Evolutionary conservation across 1,140 invertebrate species (phyloP).

Genomic region (Psix sp.): DNA sequence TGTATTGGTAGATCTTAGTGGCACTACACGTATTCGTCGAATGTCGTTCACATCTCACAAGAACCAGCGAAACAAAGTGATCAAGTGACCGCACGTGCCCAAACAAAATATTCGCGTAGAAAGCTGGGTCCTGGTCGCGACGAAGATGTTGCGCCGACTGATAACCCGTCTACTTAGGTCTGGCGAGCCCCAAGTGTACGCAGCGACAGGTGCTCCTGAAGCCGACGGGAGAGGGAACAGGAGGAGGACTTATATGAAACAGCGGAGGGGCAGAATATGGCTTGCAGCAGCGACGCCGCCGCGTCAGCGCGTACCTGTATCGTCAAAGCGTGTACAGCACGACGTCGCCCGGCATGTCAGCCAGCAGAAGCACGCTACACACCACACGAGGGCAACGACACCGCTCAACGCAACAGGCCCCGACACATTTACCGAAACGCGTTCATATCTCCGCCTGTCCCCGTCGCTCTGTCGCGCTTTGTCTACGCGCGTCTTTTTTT

Average conservation of each 20-base stretch:
- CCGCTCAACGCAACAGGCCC: slow-evolving; percentile 59
- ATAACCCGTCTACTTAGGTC: slow-evolving; percentile 75
- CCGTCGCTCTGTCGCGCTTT: slow-evolving; percentile 40
- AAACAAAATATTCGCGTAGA: background rate
- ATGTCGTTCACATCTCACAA: slow-evolving; percentile 30
- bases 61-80: slow-evolving; percentile 14
- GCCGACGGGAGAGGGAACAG: slow-evolving; percentile 68
- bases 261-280: slow-evolving; percentile 65
- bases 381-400: slow-evolving; percentile 51
- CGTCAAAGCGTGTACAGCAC: slow-evolving; percentile 42
- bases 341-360: slow-evolving; percentile 32
- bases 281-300: slow-evolving; percentile 53
- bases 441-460: slow-evolving; percentile 46
- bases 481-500: slow-evolving; percentile 41
- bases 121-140: slow-evolving; percentile 63
- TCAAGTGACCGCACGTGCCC: slow-evolving; percentile 4
- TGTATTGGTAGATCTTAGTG: background rate
- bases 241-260: slow-evolving; percentile 62
- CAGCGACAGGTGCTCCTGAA: slow-evolving; percentile 74
- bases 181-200: slow-evolving; percentile 68
- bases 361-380: slow-evolving; percentile 18
- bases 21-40: slow-evolving; percentile 16
- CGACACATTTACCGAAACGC: slow-evolving; percentile 72
- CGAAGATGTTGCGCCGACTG: slow-evolving; percentile 75
- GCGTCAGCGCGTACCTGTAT: slow-evolving; percentile 59